phyloP scores from a whole-genome alignment of 2,888 invertebrate species.

The Dorcus parallelipipedus region DNA sequence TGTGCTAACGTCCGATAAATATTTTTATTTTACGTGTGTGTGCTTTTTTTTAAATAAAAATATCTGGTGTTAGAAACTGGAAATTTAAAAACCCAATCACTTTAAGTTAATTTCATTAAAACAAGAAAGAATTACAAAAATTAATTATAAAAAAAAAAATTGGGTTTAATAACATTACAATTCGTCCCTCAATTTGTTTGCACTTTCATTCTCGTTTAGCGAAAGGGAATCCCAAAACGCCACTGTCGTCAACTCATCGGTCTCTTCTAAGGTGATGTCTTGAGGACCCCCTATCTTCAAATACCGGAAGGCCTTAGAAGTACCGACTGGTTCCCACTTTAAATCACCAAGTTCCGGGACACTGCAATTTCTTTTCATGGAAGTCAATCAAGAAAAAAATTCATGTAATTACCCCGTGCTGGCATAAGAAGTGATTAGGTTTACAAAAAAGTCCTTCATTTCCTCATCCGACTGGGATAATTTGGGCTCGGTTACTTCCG shows the following conservation, averaged over 20 bases:
- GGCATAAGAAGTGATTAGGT: constrained; percentile 9
- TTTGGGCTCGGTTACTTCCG: constrained; percentile 1
- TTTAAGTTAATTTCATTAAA: too few species aligned
- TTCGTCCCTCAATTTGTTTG: constrained; percentile 7
- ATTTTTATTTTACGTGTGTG: too few species aligned
- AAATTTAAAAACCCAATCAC: too few species aligned
- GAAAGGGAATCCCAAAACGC: constrained; percentile 10
- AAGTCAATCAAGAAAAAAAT: too few species aligned
- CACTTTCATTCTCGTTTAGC: constrained; percentile 1
- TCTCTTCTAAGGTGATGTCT: constrained; percentile 1
- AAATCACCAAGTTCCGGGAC: constrained; percentile 3
- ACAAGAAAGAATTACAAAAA: too few species aligned
- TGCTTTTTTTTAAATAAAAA: too few species aligned
- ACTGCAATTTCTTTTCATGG: not conserved
- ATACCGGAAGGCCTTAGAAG: constrained; percentile 1
- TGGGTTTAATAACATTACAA: not conserved
- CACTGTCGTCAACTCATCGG: constrained; percentile 6
- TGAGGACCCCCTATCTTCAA: constrained; percentile 6
- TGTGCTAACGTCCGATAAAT: too few species aligned
- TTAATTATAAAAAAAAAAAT: too few species aligned
- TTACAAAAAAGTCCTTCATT: constrained; percentile 11
- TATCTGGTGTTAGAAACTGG: too few species aligned
- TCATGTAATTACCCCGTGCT: constrained; percentile 2
- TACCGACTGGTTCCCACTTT: constrained; percentile 7
- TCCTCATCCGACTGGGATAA: constrained; percentile 10